phyloP scores from a whole-genome alignment of 2,797 vertebrate species.

The Cheirogaleus major region DNA sequence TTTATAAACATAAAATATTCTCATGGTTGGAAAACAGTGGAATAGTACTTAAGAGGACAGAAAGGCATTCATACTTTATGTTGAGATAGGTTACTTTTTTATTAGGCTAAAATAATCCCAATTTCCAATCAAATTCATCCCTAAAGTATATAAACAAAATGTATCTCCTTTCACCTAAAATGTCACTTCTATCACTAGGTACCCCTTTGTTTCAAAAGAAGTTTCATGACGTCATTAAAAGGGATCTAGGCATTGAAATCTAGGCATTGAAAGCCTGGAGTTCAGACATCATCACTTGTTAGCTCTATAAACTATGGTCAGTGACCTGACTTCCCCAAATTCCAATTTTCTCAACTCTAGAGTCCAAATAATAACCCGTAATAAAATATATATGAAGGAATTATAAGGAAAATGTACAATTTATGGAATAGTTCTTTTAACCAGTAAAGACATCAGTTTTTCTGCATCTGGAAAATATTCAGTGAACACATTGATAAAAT shows the following conservation, averaged over 20 bases:
- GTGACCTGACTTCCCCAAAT: background rate
- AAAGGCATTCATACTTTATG: background rate
- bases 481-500: background rate
- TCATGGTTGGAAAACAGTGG: background rate
- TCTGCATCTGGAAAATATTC: background rate
- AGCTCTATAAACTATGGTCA: background rate
- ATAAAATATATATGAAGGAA: background rate
- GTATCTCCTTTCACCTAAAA: background rate
- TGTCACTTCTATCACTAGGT: background rate
- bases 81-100: background rate
- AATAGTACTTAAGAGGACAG: background rate
- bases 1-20: background rate
- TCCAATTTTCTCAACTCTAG: background rate
- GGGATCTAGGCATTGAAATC: background rate
- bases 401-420: background rate
- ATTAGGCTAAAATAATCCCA: background rate
- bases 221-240: background rate
- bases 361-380: background rate
- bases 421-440: background rate
- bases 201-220: background rate
- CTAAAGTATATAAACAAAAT: background rate
- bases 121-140: background rate
- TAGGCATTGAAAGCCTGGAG: background rate
- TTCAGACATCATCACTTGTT: background rate
- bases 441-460: background rate